Evolutionary conservation across 2,113 vertebrate species (phyloP).

Genomic region (Sinocyclocheilus maitianheensis): DNA sequence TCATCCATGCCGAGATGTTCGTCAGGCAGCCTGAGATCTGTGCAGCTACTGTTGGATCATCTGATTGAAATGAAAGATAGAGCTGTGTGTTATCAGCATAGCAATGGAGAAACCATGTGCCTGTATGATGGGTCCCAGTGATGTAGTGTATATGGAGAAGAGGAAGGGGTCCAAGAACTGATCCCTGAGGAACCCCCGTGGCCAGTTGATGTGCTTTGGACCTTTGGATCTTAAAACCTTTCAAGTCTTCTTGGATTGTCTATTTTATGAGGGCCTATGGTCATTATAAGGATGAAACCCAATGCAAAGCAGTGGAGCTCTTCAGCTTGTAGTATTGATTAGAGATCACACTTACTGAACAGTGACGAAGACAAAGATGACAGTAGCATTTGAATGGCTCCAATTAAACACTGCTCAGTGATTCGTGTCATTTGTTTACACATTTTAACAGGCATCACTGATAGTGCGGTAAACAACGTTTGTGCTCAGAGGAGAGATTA

Average conservation of each 20-base stretch:
- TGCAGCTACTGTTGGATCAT: too few species aligned
- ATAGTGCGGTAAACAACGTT: not conserved
- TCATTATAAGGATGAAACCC: not conserved
- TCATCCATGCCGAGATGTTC: too few species aligned
- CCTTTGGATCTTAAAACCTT: too few species aligned
- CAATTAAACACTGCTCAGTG: constrained; percentile 31
- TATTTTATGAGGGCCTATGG: not conserved
- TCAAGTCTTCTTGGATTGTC: not conserved
- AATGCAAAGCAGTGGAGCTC: not conserved
- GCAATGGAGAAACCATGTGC: too few species aligned
- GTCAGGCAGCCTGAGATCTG: too few species aligned
- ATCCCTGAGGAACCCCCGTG: too few species aligned
- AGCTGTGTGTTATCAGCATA: too few species aligned
- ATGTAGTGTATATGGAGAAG: too few species aligned
- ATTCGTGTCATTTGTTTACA: constrained; percentile 30
- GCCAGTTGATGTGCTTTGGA: too few species aligned
- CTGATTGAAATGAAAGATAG: too few species aligned
- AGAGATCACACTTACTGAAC: not conserved
- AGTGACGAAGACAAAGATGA: constrained; percentile 28
- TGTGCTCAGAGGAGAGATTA: constrained; percentile 3
- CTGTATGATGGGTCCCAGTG: too few species aligned
- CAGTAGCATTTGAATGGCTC: constrained; percentile 5
- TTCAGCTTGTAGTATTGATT: not conserved
- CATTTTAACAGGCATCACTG: not conserved
- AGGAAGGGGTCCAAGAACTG: too few species aligned